These are phyloP conservation scores for Melopsittacus undulatus DNA, from an alignment of 2,797 vertebrate species.

Conservation along the genomic window DNA sequence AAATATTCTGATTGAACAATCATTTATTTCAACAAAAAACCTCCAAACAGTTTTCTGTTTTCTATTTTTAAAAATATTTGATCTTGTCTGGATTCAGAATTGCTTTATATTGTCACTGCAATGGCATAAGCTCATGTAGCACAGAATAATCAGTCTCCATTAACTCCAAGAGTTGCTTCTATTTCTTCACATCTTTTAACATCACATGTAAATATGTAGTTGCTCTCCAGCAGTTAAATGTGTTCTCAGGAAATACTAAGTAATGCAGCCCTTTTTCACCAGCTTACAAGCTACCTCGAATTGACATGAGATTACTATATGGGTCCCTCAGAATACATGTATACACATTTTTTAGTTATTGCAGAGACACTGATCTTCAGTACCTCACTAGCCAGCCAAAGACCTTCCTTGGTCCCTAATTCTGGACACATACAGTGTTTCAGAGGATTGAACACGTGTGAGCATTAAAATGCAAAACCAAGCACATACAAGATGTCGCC, in stretches of 20 bases:
- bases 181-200: not conserved
- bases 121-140: not conserved
- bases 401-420: not conserved
- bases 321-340: not conserved
- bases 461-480: not conserved
- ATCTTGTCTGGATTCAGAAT: not conserved
- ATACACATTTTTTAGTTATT: not conserved
- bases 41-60: not conserved
- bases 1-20: not conserved
- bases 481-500: accelerated
- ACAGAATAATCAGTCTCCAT: not conserved
- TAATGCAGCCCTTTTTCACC: not conserved
- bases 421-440: not conserved
- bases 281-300: not conserved
- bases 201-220: not conserved
- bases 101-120: not conserved
- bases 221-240: not conserved
- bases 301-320: not conserved
- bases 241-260: not conserved
- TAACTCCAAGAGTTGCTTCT: not conserved
- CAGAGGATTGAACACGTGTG: not conserved
- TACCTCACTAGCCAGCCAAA: not conserved
- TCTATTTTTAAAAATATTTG: not conserved
- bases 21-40: not conserved
- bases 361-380: not conserved